A percentile compares a stretch with the other conserved stretches of the same genome.
Evolutionary conservation across 2,113 vertebrate species (phyloP).

Genomic region (Ammospiza caudacuta): DNA sequence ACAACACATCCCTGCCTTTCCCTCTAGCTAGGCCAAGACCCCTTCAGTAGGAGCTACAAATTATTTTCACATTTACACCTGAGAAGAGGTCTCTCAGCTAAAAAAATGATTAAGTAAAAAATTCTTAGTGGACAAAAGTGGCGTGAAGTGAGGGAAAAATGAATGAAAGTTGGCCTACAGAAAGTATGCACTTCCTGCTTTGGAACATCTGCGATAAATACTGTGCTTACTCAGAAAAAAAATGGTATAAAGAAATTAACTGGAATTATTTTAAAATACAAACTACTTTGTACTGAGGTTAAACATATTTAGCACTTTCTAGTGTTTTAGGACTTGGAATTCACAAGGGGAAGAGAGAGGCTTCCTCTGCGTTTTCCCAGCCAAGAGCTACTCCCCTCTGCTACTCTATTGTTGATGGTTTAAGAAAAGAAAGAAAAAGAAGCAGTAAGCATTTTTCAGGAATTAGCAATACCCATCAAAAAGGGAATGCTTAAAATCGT

Average conservation of each 20-base stretch:
- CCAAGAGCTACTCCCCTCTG: neutral
- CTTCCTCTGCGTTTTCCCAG: neutral
- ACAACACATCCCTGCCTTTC: neutral
- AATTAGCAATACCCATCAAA: neutral
- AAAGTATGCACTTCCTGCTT: neutral
- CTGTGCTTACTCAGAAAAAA: neutral
- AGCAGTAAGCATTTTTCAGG: neutral
- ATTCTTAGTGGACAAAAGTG: neutral
- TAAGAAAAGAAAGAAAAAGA: neutral
- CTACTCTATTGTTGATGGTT: neutral
- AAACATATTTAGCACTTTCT: slow-evolving; percentile 38
- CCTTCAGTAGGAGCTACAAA: neutral
- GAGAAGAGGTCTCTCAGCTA: neutral
- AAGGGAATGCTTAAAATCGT: neutral
- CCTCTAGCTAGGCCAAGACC: neutral
- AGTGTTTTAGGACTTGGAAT: slow-evolving; percentile 37
- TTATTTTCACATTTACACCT: neutral
- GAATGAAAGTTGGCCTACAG: neutral
- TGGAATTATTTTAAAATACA: neutral
- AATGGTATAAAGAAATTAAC: neutral
- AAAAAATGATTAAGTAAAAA: neutral
- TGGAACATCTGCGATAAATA: neutral
- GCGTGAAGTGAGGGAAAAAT: neutral
- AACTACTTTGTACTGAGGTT: neutral
- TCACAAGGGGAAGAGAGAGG: neutral